Percentiles rank a stretch among this genome's conserved stretches.
phyloP scores from a whole-genome alignment of 2,888 invertebrate species.

The Zygothrica quintamaculata region DNA sequence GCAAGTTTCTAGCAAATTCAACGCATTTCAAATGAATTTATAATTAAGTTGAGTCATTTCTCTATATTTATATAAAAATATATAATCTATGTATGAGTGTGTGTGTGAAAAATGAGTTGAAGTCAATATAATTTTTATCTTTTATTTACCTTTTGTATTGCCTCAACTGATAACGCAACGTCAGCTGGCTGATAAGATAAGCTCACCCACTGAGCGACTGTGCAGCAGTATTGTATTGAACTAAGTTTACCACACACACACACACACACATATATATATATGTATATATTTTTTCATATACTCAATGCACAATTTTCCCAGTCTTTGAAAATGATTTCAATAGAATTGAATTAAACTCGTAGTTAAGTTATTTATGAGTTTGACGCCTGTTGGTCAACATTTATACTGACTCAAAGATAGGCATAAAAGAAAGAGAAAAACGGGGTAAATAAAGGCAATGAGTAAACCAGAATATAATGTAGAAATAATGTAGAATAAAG shows the following conservation, averaged over 20 bases:
- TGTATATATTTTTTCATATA: too few relatives aligned
- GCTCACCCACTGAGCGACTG: too few relatives aligned
- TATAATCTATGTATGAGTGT: background rate
- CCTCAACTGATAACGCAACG: slow-evolving; percentile 33
- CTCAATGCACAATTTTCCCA: too few relatives aligned
- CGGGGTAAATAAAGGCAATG: slow-evolving; percentile 21
- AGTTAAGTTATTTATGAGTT: slow-evolving; percentile 34
- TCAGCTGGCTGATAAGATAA: slow-evolving; percentile 46
- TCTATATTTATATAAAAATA: background rate
- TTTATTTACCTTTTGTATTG: slow-evolving; percentile 45
- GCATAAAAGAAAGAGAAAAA: slow-evolving; percentile 7
- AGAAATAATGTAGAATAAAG: slow-evolving; percentile 41
- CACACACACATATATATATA: too few relatives aligned
- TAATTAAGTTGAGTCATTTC: too few relatives aligned
- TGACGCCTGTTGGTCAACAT: slow-evolving; percentile 45
- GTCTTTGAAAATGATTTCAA: too few relatives aligned
- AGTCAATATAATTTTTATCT: slow-evolving; percentile 38
- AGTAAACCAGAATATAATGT: slow-evolving; percentile 57
- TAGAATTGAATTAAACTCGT: too few relatives aligned
- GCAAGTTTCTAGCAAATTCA: slow-evolving; percentile 21
- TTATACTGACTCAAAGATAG: slow-evolving; percentile 16
- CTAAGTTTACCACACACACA: too few relatives aligned
- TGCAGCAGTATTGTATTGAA: too few relatives aligned
- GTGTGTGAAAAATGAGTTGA: slow-evolving; percentile 35
- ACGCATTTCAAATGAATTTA: too few relatives aligned